Base-by-base conservation (phyloP, 2,888 invertebrate genomes). In the Tryphoninae sp. region DNA sequence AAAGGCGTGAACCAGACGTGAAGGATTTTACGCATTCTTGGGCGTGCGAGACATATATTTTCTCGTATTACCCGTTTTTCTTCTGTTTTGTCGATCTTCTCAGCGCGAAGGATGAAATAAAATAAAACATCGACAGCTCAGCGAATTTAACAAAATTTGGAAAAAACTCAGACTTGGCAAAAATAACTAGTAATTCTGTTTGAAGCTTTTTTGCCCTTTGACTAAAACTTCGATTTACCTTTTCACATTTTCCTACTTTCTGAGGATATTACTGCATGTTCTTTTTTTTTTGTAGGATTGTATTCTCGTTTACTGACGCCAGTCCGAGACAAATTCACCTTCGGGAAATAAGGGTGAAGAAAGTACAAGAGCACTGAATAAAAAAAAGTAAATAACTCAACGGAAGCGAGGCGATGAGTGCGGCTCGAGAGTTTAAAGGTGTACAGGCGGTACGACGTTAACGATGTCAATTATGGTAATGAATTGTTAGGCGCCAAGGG, bases 391-490 rank as follows among this genome's bases (percentile, higher is more conserved):
- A 22, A 11, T 33, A 65, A 53, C 11, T 45, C 45, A 51, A 33
- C 33, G 45, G 64, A 68, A 59, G 51, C 45, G 78, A 76, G 69
- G 62, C 58, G 58, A 67, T n/a, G 62, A 75, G 33, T 22, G 68
- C 65, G 83, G 67, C 68, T 53, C 58, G 55, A 76, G 76, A 78
- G 79, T 83, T 83, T 77, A 77, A 78, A 84, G 71, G 80, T 73
- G 79, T 79, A 83, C 80, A 78, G 75, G 76, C 79, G 78, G 83
- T 73, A 83, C 82, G 82, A 84, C 83, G 84, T 84, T 84, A 85
- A 86, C 86, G 85, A 84, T 85, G 85, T 85, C 85, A 86, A 86
- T 86, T 86, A 86, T 85, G 86, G 84, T 85, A 86, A 86, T 84
- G 84, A 86, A 86, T 86, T 84, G 85, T 86, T 84, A 68, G 83